phyloP scores from a whole-genome alignment of 2,797 vertebrate genomes.

The Hemibagrus guttatus region DNA sequence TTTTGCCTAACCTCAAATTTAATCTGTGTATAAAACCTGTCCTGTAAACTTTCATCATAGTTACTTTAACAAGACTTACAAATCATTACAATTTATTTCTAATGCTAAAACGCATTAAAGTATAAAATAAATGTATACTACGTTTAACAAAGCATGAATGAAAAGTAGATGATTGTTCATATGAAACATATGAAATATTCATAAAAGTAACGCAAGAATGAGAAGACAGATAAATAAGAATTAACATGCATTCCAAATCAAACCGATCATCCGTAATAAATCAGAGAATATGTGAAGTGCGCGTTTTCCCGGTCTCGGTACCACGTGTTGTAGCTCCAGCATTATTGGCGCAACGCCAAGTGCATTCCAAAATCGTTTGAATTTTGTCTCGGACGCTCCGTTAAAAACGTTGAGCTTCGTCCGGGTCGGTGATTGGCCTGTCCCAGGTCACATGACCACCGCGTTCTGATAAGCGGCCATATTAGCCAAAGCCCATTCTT shows the following conservation, averaged over 20 bases:
- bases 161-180: not conserved
- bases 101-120: not conserved
- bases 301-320: not conserved
- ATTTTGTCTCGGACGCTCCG: constrained; percentile 52
- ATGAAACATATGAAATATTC: too few relatives aligned
- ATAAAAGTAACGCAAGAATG: not conserved
- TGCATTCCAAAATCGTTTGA: constrained; percentile 59
- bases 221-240: not conserved
- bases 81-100: not conserved
- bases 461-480: constrained; percentile 59
- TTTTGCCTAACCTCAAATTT: not conserved
- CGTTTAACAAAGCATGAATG: not conserved
- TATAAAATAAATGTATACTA: not conserved
- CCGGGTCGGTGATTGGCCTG: constrained; percentile 45
- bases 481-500: constrained; percentile 62
- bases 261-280: not conserved
- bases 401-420: constrained; percentile 49
- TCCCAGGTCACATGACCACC: constrained; percentile 40
- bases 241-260: too few relatives aligned
- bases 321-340: constrained; percentile 8
- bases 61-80: not conserved
- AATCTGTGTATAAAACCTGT: not conserved
- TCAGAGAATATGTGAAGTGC: too few relatives aligned
- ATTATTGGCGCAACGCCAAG: constrained; percentile 36
- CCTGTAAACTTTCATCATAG: not conserved